phyloP scores from a whole-genome alignment of 2,888 invertebrate species.

The Acrobasis repandana region DNA sequence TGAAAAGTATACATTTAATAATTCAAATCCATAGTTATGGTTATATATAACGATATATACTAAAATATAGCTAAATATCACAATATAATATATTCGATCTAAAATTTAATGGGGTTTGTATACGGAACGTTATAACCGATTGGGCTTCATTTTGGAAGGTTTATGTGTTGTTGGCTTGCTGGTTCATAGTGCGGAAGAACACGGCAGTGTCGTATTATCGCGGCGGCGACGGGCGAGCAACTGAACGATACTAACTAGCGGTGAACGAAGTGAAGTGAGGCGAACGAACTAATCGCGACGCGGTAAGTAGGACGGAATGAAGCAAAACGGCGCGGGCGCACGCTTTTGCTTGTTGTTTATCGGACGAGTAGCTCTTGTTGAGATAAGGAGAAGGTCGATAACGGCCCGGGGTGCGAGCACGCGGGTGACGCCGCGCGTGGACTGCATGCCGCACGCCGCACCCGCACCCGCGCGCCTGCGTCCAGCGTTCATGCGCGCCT shows the following conservation, averaged over 20 bases:
- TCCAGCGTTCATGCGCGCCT: conserved; percentile 31
- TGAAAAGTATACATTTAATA: conserved; percentile 68
- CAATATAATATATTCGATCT: conserved; percentile 80
- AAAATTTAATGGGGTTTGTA: conserved; percentile 67
- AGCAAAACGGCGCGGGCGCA: conserved; percentile 78
- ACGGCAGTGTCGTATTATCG: conserved; percentile 66
- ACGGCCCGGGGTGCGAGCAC: conserved; percentile 43
- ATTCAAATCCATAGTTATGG: conserved; percentile 74
- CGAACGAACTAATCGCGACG: conserved; percentile 70
- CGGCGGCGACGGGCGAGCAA: conserved; percentile 73
- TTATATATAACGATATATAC: conserved; percentile 72
- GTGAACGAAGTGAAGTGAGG: conserved; percentile 42
- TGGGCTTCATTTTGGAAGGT: conserved; percentile 81
- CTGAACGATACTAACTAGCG: conserved; percentile 58
- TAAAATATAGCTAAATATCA: conserved; percentile 79
- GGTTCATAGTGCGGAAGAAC: conserved; percentile 75
- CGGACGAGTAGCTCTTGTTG: conserved; percentile 69
- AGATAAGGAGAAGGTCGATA: conserved; percentile 76
- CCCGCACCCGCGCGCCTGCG: conserved; percentile 26
- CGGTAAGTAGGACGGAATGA: conserved; percentile 71
- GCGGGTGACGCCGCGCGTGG: conserved; percentile 45
- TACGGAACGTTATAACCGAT: conserved; percentile 80
- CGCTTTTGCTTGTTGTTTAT: conserved; percentile 79
- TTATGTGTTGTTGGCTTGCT: conserved; percentile 80
- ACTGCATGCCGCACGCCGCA: conserved; percentile 38